A percentile compares a stretch with the other conserved stretches of the same genome.
Evolutionary conservation across 2,888 invertebrate genomes (phyloP).

Genomic region (Serrognathus titanus): DNA sequence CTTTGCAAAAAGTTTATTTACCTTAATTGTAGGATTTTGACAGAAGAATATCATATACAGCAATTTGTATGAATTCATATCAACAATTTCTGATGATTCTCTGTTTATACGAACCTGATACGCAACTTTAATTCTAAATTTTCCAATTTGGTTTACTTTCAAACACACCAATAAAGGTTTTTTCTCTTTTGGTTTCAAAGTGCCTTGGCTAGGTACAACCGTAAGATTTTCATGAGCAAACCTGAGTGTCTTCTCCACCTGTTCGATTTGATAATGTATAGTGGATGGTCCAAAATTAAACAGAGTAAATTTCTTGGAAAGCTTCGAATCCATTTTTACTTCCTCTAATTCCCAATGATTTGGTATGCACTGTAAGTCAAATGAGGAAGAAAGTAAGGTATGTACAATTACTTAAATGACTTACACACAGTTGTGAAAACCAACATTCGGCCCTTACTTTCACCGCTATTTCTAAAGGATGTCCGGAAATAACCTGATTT

Average conservation of each 20-base stretch:
- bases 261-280: constrained; percentile 36
- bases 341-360: constrained; percentile 39
- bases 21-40: constrained; percentile 42
- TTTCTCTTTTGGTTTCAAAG: constrained; percentile 35
- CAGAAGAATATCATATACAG: constrained; percentile 32
- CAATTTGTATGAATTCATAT: neutral
- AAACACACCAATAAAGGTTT: constrained; percentile 36
- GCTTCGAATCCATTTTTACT: constrained; percentile 33
- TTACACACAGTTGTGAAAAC: constrained; percentile 27
- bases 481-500: constrained; percentile 8
- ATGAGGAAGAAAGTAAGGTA: neutral
- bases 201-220: constrained; percentile 25
- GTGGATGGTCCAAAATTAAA: constrained; percentile 47
- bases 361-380: constrained; percentile 42
- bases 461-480: constrained; percentile 15
- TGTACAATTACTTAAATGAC: constrained; percentile 2
- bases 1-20: constrained; percentile 18
- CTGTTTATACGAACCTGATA: constrained; percentile 38
- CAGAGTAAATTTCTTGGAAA: constrained; percentile 39
- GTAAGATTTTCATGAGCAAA: constrained; percentile 2
- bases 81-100: constrained; percentile 23
- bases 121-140: constrained; percentile 37
- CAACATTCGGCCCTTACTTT: constrained; percentile 18
- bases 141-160: constrained; percentile 36
- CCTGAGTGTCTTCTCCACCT: constrained; percentile 7